These are phyloP conservation scores for Trachelus tabidus DNA, from an alignment of 2,888 invertebrate species.

Conservation along the genomic window DNA sequence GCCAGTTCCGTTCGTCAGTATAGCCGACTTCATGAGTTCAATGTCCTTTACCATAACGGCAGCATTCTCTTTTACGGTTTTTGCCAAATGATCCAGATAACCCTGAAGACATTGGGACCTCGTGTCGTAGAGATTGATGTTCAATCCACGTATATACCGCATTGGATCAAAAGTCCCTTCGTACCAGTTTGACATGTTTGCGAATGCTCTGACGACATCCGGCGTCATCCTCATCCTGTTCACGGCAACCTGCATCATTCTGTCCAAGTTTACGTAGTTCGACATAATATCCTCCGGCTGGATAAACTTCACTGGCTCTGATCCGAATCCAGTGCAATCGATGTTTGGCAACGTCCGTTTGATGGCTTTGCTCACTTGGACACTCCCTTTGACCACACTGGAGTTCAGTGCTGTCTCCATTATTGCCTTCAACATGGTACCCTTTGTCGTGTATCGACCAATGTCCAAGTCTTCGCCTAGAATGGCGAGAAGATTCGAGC, in stretches of 20 bases:
- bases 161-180: slow-evolving; percentile 3
- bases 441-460: slow-evolving; percentile 20
- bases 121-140: slow-evolving; percentile 8
- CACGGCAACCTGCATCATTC: slow-evolving; percentile 10
- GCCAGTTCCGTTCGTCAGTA: slow-evolving; percentile 19
- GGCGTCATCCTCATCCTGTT: slow-evolving; percentile 10
- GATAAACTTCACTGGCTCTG: slow-evolving; percentile 14
- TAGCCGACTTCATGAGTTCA: slow-evolving; percentile 16
- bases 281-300: slow-evolving; percentile 3
- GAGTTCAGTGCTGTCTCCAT: slow-evolving; percentile 9
- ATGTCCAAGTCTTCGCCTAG: slow-evolving; percentile 23
- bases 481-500: slow-evolving; percentile 4
- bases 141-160: not conserved
- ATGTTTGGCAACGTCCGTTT: slow-evolving; percentile 1
- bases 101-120: slow-evolving; percentile 11
- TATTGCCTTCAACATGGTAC: slow-evolving; percentile 18
- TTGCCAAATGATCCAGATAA: slow-evolving; percentile 6
- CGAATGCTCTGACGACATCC: slow-evolving; percentile 11
- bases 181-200: slow-evolving; percentile 13
- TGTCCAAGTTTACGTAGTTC: slow-evolving; percentile 12
- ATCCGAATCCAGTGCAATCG: slow-evolving; percentile 13
- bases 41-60: slow-evolving; percentile 15
- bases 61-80: slow-evolving; percentile 2
- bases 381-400: not conserved
- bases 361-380: slow-evolving; percentile 8